Evolutionary conservation across 2,888 invertebrate genomes (phyloP), one percentile per base, ranked within the genome.

Genomic region (Doris montereyensis): DNA sequence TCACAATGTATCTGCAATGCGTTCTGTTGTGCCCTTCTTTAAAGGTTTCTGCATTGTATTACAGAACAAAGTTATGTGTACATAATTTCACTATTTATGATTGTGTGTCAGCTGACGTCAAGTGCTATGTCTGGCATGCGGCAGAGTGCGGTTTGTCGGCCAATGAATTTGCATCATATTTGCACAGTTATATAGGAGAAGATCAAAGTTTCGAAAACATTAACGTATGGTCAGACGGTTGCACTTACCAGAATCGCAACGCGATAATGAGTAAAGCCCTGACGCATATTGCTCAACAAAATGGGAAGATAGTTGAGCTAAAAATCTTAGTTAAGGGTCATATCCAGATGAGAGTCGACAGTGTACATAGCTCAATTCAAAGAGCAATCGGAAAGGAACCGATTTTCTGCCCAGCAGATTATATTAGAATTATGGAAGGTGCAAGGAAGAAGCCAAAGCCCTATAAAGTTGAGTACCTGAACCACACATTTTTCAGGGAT

Each of bases 241-340:
- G 81, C 57, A 52, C 71, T 30, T 79, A 81, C 35, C 81, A 81
- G 67, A 81, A 81, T 24, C 4, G 70, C 65, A 82, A 79, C 65
- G 24, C 30, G 5, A 78, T 76, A 1, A 60, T 81, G n/a, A 58
- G 78, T n/a, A 82, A 79, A 41, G 65, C 76, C 21, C 32, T 80
- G n/a, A 58, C 68, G n/a, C 65, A 52, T 32, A 67, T 76, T 10
- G 57, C 77, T 13, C 34, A 72, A 2, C 24, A 74, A 70, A 35
- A 77, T 13, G 2, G 70, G 13, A 60, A 77, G 10, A 76, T 60
- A 72, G 75, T 80, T 17, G 35, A 70, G 41, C 81, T 77, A 13
- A 80, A 79, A 74, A 74, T 72, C 26, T 60, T 82, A n/a, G 81
- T 79, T 58, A 75, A 74, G 32, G 83, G 83, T 0, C 81, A 83